Evolutionary conservation across 2,888 invertebrate species (phyloP).

Genomic region (Cephus sareptanus): DNA sequence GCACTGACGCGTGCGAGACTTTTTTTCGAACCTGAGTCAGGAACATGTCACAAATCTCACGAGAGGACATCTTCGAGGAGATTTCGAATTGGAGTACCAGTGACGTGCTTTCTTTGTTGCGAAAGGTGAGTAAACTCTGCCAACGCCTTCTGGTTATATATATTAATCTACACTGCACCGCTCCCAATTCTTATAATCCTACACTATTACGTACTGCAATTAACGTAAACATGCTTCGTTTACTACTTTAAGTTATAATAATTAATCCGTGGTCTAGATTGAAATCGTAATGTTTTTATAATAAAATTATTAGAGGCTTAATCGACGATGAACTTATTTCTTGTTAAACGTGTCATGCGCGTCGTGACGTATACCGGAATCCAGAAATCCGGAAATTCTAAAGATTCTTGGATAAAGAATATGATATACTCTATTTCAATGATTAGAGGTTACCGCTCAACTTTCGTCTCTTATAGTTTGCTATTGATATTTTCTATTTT

Average conservation of each 20-base stretch:
- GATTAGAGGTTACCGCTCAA: neutral
- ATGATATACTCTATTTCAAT: neutral
- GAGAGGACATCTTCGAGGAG: slow-evolving; percentile 50
- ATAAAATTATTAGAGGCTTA: neutral
- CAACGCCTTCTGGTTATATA: neutral
- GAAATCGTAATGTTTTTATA: neutral
- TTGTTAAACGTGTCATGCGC: neutral
- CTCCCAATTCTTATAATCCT: neutral
- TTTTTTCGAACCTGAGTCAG: slow-evolving; percentile 22
- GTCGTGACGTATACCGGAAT: neutral
- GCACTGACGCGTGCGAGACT: slow-evolving; percentile 43
- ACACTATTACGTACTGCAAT: neutral
- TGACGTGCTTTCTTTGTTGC: slow-evolving; percentile 52
- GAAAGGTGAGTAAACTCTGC: slow-evolving; percentile 53
- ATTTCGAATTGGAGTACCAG: slow-evolving; percentile 56
- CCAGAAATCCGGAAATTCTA: neutral
- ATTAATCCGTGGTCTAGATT: neutral
- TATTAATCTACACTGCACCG: neutral
- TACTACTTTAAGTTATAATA: neutral
- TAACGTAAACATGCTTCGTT: neutral
- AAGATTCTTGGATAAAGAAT: neutral
- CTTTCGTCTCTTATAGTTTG: too few species aligned
- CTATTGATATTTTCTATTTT: neutral
- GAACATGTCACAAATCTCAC: slow-evolving; percentile 43
- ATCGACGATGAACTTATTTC: neutral